Conservation (phyloP, 2,888 invertebrate genomes). For the Elaeidobius kamerunicus region DNA sequence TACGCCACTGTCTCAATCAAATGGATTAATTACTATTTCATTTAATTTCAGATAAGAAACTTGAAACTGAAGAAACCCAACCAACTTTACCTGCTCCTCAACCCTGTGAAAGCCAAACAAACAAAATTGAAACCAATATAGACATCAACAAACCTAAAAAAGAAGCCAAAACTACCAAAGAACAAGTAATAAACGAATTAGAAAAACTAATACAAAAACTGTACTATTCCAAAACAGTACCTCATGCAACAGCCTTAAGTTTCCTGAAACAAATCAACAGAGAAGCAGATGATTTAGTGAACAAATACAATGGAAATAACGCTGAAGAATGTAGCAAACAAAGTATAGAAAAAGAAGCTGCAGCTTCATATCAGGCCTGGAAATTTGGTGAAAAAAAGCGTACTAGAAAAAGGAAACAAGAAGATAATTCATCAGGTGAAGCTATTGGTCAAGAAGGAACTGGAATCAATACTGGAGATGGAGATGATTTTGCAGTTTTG, state of each 20-base stretch:
- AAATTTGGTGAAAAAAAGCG: not conserved
- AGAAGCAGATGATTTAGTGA: conserved; percentile 2
- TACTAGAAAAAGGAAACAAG: not conserved
- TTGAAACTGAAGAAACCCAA: no score
- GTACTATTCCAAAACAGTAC: conserved; percentile 13
- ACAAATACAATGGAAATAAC: conserved; percentile 4
- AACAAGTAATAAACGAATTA: conserved; percentile 13
- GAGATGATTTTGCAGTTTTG: not conserved
- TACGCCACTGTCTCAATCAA: no score
- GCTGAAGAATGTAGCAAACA: no score
- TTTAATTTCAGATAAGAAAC: no score
- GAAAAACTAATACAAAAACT: conserved; percentile 7
- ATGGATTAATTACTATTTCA: no score
- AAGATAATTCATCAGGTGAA: no score
- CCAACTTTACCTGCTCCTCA: no score
- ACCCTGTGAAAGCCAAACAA: no score
- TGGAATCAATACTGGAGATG: not conserved
- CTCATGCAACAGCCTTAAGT: conserved; percentile 1
- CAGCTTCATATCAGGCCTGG: no score
- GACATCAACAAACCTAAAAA: not conserved
- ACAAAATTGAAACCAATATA: no score
- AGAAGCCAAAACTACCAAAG: not conserved
- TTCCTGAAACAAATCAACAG: conserved; percentile 8
- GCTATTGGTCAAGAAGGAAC: not conserved
- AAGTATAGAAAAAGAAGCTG: no score